These are phyloP conservation scores for Cheilosia scutellata DNA, from an alignment of 2,888 invertebrate genomes.

Conservation along the genomic window DNA sequence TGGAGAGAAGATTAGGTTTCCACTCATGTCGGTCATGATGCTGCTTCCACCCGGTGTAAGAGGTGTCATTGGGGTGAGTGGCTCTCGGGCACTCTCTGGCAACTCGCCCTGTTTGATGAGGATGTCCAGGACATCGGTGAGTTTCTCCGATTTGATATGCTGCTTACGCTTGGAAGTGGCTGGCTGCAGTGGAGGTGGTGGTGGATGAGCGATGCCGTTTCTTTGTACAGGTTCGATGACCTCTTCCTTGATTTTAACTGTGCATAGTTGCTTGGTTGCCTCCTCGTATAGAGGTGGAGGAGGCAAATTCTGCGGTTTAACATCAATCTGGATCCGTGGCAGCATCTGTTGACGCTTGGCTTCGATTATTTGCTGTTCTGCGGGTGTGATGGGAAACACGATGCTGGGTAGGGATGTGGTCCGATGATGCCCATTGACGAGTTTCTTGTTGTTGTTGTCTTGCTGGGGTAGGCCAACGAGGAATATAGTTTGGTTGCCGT, in stretches of 20 bases:
- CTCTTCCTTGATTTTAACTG: constrained; percentile 80
- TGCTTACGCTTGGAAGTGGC: constrained; percentile 71
- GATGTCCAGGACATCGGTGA: constrained; percentile 94
- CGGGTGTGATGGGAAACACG: constrained; percentile 83
- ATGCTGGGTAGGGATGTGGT: constrained; percentile 87
- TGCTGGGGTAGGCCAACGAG: constrained; percentile 85
- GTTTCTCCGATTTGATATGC: constrained; percentile 83
- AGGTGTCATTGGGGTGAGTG: constrained; percentile 85
- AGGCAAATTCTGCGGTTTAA: constrained; percentile 83
- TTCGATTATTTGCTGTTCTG: constrained; percentile 78
- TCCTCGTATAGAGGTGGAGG: constrained; percentile 90
- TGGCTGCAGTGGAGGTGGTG: constrained; percentile 50
- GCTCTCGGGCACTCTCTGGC: constrained; percentile 89
- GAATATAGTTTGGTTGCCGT: constrained; percentile 86
- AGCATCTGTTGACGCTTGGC: constrained; percentile 76
- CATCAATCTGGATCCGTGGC: constrained; percentile 80
- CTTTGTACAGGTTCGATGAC: constrained; percentile 74
- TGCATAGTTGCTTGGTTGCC: constrained; percentile 86
- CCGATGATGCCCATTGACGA: constrained; percentile 85
- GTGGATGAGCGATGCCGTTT: constrained; percentile 30
- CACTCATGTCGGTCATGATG: constrained; percentile 78
- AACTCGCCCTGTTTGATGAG: constrained; percentile 96
- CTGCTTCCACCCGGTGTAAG: constrained; percentile 79
- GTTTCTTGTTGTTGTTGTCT: constrained; percentile 82
- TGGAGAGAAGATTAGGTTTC: constrained; percentile 77